phyloP scores from a whole-genome alignment of 2,888 invertebrate species.

The Rhorus exstirpatorius region DNA sequence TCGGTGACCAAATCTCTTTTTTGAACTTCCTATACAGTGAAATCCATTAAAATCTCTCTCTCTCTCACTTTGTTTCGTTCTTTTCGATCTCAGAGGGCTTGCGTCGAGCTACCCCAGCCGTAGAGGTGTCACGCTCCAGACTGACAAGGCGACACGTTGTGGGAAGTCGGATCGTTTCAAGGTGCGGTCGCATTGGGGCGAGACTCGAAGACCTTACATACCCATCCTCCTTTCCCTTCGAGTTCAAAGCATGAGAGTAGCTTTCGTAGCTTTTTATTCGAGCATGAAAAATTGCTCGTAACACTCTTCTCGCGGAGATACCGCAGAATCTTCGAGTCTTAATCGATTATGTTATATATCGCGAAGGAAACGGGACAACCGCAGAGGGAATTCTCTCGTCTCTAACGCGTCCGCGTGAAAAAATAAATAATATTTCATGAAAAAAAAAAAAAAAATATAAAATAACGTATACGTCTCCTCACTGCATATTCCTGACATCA shows the following conservation, averaged over 20 bases:
- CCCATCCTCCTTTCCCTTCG: slow-evolving; percentile 7
- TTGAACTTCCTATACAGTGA: slow-evolving; percentile 31
- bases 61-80: neutral
- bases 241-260: slow-evolving; percentile 16
- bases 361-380: slow-evolving; percentile 29
- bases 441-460: slow-evolving; percentile 18
- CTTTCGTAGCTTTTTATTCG: neutral
- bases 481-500: slow-evolving; percentile 41
- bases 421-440: neutral
- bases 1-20: slow-evolving; percentile 22
- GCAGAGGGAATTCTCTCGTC: slow-evolving; percentile 21
- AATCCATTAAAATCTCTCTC: slow-evolving; percentile 23
- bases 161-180: slow-evolving; percentile 13
- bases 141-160: slow-evolving; percentile 33
- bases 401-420: slow-evolving; percentile 15
- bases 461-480: slow-evolving; percentile 32
- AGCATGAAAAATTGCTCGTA: slow-evolving; percentile 22
- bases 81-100: slow-evolving; percentile 11
- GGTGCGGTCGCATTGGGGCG: neutral
- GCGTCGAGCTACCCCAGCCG: slow-evolving; percentile 1
- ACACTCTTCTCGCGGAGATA: slow-evolving; percentile 11
- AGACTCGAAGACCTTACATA: slow-evolving; percentile 5
- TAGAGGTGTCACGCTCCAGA: neutral
- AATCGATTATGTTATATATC: slow-evolving; percentile 32
- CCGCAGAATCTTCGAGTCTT: slow-evolving; percentile 37